A percentile compares a stretch with the other conserved stretches of the same genome.
Evolutionary conservation across 2,888 invertebrate species (phyloP).

Genomic region (Copidosoma aretas): DNA sequence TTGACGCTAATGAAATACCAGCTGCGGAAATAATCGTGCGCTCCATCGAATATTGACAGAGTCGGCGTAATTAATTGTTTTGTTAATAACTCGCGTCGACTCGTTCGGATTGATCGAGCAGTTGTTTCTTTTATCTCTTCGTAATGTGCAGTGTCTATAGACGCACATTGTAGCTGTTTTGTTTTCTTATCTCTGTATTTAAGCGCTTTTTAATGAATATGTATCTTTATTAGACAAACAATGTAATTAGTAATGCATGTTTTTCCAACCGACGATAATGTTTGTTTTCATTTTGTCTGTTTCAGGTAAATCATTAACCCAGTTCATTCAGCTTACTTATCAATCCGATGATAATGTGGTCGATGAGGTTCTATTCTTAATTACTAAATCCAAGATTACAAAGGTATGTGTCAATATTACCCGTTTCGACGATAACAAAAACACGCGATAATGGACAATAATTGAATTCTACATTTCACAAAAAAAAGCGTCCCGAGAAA

Average conservation of each 20-base stretch:
- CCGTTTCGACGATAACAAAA: neutral
- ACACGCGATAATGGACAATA: too few relatives aligned
- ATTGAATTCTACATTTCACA: too few relatives aligned
- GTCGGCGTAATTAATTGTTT: neutral
- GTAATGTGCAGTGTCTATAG: neutral
- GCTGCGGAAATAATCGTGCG: neutral
- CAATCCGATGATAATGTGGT: neutral
- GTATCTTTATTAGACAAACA: too few relatives aligned
- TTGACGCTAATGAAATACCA: neutral
- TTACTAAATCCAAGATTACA: neutral
- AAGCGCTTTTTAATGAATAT: neutral
- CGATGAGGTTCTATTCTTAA: neutral
- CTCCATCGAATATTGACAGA: too few relatives aligned
- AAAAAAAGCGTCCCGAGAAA: too few relatives aligned
- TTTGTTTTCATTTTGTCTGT: slow-evolving; percentile 19
- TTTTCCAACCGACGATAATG: too few relatives aligned
- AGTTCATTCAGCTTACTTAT: neutral
- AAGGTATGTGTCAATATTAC: neutral
- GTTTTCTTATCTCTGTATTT: neutral
- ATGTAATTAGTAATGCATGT: too few relatives aligned
- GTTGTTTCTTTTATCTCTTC: too few relatives aligned
- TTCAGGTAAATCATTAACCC: slow-evolving; percentile 21
- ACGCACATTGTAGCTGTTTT: neutral
- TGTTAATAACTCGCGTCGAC: too few relatives aligned
- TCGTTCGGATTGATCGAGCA: too few relatives aligned